phyloP scores from a whole-genome alignment of 2,113 vertebrate species.

The Platichthys flesus region DNA sequence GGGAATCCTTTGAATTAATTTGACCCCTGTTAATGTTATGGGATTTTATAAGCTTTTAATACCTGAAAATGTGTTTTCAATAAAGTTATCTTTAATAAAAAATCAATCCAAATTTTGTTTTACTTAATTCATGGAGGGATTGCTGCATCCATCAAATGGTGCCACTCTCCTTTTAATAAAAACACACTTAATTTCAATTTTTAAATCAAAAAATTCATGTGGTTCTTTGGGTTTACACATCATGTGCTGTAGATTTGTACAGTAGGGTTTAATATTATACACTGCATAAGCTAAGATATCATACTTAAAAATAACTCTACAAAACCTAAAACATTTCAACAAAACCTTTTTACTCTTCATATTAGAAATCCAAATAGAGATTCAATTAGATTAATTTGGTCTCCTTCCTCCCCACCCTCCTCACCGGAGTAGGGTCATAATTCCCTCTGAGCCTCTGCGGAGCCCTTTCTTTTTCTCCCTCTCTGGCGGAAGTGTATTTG shows the following conservation, averaged over 20 bases:
- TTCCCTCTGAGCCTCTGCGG: slow-evolving; percentile 85
- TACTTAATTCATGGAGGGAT: neutral
- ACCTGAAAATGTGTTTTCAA: neutral
- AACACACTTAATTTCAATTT: neutral
- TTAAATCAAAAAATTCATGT: neutral
- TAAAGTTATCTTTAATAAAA: neutral
- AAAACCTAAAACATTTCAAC: neutral
- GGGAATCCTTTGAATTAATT: no score
- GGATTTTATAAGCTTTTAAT: neutral
- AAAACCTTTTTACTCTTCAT: neutral
- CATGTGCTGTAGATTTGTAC: neutral
- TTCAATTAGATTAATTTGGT: neutral
- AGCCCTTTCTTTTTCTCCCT: slow-evolving; percentile 79
- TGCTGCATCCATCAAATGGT: neutral
- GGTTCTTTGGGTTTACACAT: no score
- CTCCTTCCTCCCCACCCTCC: slow-evolving; percentile 32
- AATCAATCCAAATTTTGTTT: neutral
- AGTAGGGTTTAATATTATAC: neutral
- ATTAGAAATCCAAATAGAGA: neutral
- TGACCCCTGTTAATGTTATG: neutral
- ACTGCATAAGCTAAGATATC: no score
- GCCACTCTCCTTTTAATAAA: no score
- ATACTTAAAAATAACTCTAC: neutral
- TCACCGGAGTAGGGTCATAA: slow-evolving; percentile 84
- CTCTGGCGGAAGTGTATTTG: slow-evolving; percentile 74